A percentile compares a stretch with the other conserved stretches of the same genome.
These are phyloP conservation scores for Dolichopus griseipennis DNA, from an alignment of 2,888 invertebrate genomes.

Conservation along the genomic window DNA sequence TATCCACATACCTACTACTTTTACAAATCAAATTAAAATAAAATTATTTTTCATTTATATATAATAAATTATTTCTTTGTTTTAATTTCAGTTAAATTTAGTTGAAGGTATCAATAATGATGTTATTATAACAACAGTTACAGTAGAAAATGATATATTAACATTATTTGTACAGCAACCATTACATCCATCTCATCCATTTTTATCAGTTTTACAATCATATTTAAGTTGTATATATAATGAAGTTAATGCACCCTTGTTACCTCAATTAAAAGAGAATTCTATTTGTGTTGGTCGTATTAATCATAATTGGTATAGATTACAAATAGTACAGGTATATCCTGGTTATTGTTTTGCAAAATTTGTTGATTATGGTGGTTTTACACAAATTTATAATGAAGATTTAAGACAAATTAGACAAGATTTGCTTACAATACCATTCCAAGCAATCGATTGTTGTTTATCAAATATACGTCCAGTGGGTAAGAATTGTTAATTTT, in stretches of 20 bases:
- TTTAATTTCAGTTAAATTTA: conserved; percentile 59
- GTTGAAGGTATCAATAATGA: conserved; percentile 91
- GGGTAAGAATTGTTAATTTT: conserved; percentile 45
- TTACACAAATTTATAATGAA: conserved; percentile 64
- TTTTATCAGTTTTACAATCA: conserved; percentile 67
- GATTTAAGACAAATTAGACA: conserved; percentile 84
- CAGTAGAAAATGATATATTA: conserved; percentile 72
- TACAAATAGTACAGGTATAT: conserved; percentile 62
- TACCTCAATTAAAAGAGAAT: conserved; percentile 68
- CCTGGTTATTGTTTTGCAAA: conserved; percentile 60
- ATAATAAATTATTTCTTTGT: conserved; percentile 10
- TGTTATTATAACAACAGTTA: conserved; percentile 78
- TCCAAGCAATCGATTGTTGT: conserved; percentile 94
- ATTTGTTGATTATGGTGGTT: conserved; percentile 94
- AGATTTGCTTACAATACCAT: conserved; percentile 89
- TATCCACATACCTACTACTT: too few species aligned
- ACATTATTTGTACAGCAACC: conserved; percentile 80
- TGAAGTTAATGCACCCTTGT: conserved; percentile 64
- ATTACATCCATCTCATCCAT: conserved; percentile 85
- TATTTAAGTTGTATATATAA: conserved; percentile 78
- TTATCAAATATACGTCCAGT: conserved; percentile 80
- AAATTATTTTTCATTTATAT: too few species aligned
- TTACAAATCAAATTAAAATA: background rate
- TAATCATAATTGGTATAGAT: conserved; percentile 77
- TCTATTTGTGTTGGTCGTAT: conserved; percentile 83